Base-by-base conservation (phyloP, 2,113 vertebrate genomes). In the Chloebia gouldiae region DNA sequence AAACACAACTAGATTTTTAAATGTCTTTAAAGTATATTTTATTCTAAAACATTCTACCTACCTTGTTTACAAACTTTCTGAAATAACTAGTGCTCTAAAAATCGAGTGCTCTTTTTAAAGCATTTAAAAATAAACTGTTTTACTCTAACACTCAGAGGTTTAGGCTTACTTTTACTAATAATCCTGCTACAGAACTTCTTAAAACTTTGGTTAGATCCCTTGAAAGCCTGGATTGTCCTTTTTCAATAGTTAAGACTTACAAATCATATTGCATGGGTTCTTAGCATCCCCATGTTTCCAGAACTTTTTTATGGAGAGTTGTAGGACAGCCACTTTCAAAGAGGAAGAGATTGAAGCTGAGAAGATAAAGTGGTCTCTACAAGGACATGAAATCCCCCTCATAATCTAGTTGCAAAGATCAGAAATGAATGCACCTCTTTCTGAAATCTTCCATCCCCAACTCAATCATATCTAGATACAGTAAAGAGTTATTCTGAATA, bases 381-480 rank as follows among this genome's bases (percentile, higher is more conserved):
- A 70, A 50, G 10, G 54, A 35, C 45, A 53, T 60, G 10, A 30
- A 51, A 17, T 1, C 0, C 3, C 13, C 4, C 13, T 15, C 8
- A 68, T 10, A 53, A 70, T 33, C 14, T 19, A 77, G 12, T 12
- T 40, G 47, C 61, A 87, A 91, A 81, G 42, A 50, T 28, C 17
- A 84, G 31, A 80, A 89, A 89, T 5, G 1, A 81, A 87, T 50
- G 14, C 22, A 40, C 6, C 4, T 49, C 17, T 28, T 57, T 80
- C 50, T 70, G 22, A 10, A n/a, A 42, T 75, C 31, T 75, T 81
- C 30, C 17, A 78, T 25, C 7, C 13, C 20, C 18, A 61, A 40
- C 13, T 4, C 33, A 87, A 30, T 45, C 47, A 65, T 0, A 2
- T 1, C 2, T 10, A 65, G 10, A 76, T 50, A 64, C 2, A 23